Base-by-base conservation (phyloP, 2,113 vertebrate species). In the Ariopsis seemanni region DNA sequence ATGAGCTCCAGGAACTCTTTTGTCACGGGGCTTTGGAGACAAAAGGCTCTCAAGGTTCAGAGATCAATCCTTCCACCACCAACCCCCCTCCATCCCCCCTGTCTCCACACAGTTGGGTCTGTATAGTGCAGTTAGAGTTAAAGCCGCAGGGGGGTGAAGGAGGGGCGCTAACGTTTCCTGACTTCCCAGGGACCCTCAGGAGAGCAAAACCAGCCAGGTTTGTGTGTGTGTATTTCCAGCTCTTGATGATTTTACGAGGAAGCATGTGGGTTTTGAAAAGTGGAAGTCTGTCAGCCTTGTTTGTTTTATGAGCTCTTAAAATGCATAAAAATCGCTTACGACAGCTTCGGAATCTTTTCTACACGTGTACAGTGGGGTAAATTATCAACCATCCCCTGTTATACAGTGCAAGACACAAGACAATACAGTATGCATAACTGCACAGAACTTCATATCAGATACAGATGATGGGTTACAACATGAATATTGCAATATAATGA, bases 1-100 rank as follows among this genome's bases (percentile, higher is more conserved):
- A 89, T 90, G 88, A 87, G 90, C 88, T 87, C 79, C 90, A 87
- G 90, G 84, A 89, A 87, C 90, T 89, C 78, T 79, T 90, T 90
- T 90, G 85, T 90, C 85, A 85, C 30, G 84, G 83, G 85, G 88
- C 71, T 90, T 84, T 71, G 80, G 60, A 90, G 88, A 90, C 90
- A 90, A 90, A 89, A 87, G 90, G 53, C 86, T 86, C 69, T 60
- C 87, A 8, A 84, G 87, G 90, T 89, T 89, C 88, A 90, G 86
- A 88, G 90, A 88, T 89, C 85, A 74, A 82, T 87, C 87, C 82
- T 67, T 75, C 57, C n/a, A 67, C 71, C 71, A 85, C 83, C 30
- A 53, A 20, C 63, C 15, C 50, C 34, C 78, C 53, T 53, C 85
- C 67, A 53, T 22, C 58, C 71, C 55, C 53, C 67, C 25, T 50